Percentiles rank a stretch among this genome's conserved stretches.
Conservation (phyloP, 2,888 invertebrate species). For the Deladenus siricidicola region DNA sequence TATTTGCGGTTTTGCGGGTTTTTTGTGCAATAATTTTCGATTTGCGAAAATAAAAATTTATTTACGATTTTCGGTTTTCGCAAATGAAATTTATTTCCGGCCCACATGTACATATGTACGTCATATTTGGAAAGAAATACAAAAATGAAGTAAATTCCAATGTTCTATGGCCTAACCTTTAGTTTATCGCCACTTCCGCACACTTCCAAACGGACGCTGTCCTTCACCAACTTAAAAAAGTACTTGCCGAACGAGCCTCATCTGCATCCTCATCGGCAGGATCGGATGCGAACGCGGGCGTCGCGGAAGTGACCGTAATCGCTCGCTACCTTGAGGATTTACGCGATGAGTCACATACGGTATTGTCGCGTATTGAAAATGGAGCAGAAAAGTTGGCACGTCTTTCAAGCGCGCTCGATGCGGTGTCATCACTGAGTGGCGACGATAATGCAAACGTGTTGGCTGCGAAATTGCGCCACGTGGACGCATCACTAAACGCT, state of each 20-base stretch:
- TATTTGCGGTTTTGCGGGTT: too few species aligned
- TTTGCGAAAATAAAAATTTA: too few species aligned
- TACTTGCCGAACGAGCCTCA: slow-evolving; percentile 1
- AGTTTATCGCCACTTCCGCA: slow-evolving; percentile 6
- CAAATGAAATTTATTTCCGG: too few species aligned
- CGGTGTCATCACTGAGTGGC: not conserved
- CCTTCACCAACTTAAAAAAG: slow-evolving; percentile 10
- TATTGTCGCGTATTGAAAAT: not conserved
- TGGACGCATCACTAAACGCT: slow-evolving; percentile 4
- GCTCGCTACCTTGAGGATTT: slow-evolving; percentile 10
- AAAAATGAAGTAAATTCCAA: not conserved
- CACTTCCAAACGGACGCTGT: slow-evolving; percentile 11
- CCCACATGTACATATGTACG: too few species aligned
- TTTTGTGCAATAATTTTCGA: too few species aligned
- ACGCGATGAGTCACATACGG: slow-evolving; percentile 1
- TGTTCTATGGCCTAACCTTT: too few species aligned
- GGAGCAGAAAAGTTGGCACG: not conserved
- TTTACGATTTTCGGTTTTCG: too few species aligned
- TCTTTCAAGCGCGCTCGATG: not conserved
- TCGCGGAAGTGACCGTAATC: slow-evolving; percentile 9
- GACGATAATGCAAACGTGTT: slow-evolving; percentile 9
- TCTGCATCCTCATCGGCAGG: not conserved
- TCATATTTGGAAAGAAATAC: too few species aligned
- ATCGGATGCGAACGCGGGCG: not conserved
- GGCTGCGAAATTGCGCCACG: slow-evolving; percentile 4